These are phyloP conservation scores for Corythoichthys intestinalis DNA, from an alignment of 2,113 vertebrate species.

Conservation along the genomic window DNA sequence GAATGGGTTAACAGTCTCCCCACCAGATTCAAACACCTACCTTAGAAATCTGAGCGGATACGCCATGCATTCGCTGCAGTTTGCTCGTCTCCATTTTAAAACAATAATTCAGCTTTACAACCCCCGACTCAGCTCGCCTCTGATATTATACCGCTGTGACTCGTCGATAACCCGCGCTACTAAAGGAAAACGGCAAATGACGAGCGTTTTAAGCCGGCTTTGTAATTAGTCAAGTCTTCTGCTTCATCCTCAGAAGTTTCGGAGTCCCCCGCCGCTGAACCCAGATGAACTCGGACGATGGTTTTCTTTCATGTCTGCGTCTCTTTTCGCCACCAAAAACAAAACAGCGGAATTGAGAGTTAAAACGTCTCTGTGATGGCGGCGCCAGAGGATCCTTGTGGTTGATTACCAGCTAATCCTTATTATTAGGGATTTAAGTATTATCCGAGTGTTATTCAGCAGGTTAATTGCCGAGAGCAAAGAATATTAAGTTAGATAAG, in stretches of 20 bases:
- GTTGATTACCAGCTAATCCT: conserved; percentile 8
- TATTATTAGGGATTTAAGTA: conserved; percentile 9
- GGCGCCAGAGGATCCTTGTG: conserved; percentile 5
- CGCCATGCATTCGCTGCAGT: too few relatives aligned
- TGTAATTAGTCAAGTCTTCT: conserved; percentile 63
- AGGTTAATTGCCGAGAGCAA: conserved; percentile 3
- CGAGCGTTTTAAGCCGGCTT: conserved; percentile 63
- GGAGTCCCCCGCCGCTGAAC: conserved; percentile 42
- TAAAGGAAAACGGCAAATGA: conserved; percentile 63
- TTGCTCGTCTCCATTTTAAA: background rate
- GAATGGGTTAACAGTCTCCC: too few relatives aligned
- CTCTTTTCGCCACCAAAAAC: background rate
- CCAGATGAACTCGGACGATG: conserved; percentile 47
- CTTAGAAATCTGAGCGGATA: too few relatives aligned
- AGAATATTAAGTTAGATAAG: background rate
- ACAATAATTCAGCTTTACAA: conserved; percentile 47
- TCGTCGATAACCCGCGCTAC: conserved; percentile 57
- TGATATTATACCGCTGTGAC: conserved; percentile 58
- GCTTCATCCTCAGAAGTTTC: conserved; percentile 50
- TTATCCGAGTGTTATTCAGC: conserved; percentile 6
- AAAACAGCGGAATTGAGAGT: conserved; percentile 1
- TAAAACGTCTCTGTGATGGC: conserved; percentile 7
- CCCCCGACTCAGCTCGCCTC: conserved; percentile 39
- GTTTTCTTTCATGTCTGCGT: conserved; percentile 32
- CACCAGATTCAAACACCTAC: too few relatives aligned